Evolutionary conservation across 2,113 vertebrate species (phyloP), one percentile per base, ranked within the genome.

Genomic region (Oplegnathus fasciatus): DNA sequence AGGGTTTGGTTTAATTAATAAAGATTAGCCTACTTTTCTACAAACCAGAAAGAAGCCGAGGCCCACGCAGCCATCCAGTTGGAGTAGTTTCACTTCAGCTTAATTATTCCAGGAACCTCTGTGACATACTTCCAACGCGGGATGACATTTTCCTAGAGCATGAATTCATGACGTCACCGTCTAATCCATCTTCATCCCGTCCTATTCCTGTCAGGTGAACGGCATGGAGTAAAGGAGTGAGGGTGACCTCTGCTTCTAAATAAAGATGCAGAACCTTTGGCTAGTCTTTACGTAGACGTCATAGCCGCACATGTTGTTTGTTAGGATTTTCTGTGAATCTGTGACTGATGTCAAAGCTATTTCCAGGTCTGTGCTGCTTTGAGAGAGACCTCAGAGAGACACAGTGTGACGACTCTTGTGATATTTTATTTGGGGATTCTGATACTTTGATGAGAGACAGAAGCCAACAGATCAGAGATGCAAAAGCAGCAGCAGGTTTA

Each of bases 161-260:
- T 55, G 14, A 57, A 87, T 75, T 85, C 26, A 72, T 84, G 71
- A 82, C 85, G 48, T 89, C 87, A 69, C 65, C 4, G 0, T 68
- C 72, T 88, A 91, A 93, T 91, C 91, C 85, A 14, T 88, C 68
- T 46, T 90, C 48, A 87, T 89, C 88, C 87, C 1, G 1, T 82
- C 78, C 82, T 82, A 55, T 75, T 92, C 76, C 72, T 84, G 85
- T 81, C 83, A 84, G 74, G 75, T 61, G 30, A 85, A 64, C 26
- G 1, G 11, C 20, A 6, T 22, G 57, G 32, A 11, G 60, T 40
- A 34, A 71, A 64, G 42, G 82, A 57, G 57, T 7, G 44, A 75
- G 40, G 48, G 30, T 87, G 86, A 88, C 65, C 80, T 84, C 20
- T 6, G 40, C 17, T 24, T 78, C 90, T 79, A 89, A 86, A 88